Base-by-base conservation (phyloP, 2,888 invertebrate species). In the Ernsta delagoae region DNA sequence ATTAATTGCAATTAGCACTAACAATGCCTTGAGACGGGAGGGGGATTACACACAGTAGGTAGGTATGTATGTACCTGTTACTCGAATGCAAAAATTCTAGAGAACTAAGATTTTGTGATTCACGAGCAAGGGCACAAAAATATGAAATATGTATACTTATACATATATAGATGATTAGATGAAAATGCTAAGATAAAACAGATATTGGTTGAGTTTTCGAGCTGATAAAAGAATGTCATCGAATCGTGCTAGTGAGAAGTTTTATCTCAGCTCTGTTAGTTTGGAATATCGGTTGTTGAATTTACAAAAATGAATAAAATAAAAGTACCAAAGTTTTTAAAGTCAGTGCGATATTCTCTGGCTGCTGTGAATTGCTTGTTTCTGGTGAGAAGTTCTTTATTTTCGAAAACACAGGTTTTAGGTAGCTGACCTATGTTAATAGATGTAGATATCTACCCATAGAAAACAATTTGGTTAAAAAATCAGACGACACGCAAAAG, bases 321-420 rank as follows among this genome's bases (percentile, higher is more conserved):
- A 88, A 94, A 74, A 92, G 92, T 92, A 87, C 95, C 89, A 86
- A 87, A 83, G 64, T 71, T 84, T 69, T 77, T 93, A 1, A 92
- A 89, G 75, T 91, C 92, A 39, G 87, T 97, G 80, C 96, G 95
- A 82, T 96, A 96, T 87, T 94, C 95, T 57, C 94, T 97, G 77
- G 96, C 96, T 79, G 92, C 94, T 62, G 96, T 97, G 79, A 97
- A 97, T 87, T 90, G 96, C 72, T 80, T 96, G 61, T 96, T 97
- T 91, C 94, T 97, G 95, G 97, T 97, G 87, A 95, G 96, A 57
- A 3, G 11, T 36, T 36, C 4, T n/a, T 36, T 36, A 36, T 36
- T 57, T n/a, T 36, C 9, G 0, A 9, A 8, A 53, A 53, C 24
- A 24, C 24, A 24, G n/a, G n/a, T n/a, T n/a, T n/a, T n/a, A n/a